Evolutionary conservation across 1,140 invertebrate species (phyloP), one percentile per base, ranked within the genome.

Genomic region (Orius insidiosus): DNA sequence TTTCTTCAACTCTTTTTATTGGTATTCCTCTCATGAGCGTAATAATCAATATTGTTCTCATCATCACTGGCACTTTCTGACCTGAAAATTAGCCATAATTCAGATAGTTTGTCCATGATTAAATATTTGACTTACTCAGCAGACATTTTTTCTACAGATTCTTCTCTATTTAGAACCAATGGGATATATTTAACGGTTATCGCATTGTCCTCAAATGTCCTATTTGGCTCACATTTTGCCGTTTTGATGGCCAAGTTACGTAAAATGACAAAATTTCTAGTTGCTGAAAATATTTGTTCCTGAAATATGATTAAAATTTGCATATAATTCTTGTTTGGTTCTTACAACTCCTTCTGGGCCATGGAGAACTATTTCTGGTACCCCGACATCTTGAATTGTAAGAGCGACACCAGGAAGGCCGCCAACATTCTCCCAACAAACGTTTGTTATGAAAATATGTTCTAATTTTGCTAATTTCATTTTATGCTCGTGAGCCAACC

Each of bases 391-490:
- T 63, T 93, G 85, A 18, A 89, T 67, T 0, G 87, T 90, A 4
- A 94, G 61, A 0, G 78, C 73, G 5, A 87, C 61, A 2, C 89
- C 89, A 15, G 81, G 78, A 16, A 93, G 59, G 3, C 88, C 88
- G 31, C 87, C 85, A 34, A 89, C 67, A 57, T 84, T 84, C 11
- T 70, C 63, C 89, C 89, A 95, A 16, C 63, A 71, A 39, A 77
- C 72, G 46, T 75, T 74, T 5, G 90, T 96, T 2, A 96, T 63
- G 57, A 96, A 93, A 44, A 96, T 74, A 58, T 93, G 76, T 47
- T 88, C 78, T 45, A 89, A 57, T 56, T 78, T 77, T 1, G 78
- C 66, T 3, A 94, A 56, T 57, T 82, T 88, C 52, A 80, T 75
- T 67, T 81, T 87, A 59, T 90, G 78, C 62, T 93, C 88, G 60